phyloP scores from a whole-genome alignment of 1,140 invertebrate genomes.

The Metaphire vulgaris region DNA sequence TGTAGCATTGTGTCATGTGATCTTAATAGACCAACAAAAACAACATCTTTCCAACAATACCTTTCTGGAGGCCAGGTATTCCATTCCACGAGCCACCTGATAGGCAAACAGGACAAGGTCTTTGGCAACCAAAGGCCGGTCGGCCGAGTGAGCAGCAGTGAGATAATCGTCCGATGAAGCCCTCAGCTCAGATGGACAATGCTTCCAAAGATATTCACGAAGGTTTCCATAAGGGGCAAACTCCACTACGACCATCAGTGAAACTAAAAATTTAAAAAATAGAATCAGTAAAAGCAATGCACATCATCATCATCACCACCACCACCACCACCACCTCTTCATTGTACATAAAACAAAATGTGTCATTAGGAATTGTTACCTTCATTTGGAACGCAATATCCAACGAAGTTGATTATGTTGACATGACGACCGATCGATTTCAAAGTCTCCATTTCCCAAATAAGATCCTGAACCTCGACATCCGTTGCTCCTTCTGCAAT shows the following conservation, averaged over 20 bases:
- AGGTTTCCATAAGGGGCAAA: constrained; percentile 87
- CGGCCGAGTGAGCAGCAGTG: not conserved
- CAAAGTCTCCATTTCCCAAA: constrained; percentile 96
- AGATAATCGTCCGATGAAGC: not conserved
- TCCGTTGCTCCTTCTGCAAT: constrained; percentile 82
- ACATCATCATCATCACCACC: not conserved
- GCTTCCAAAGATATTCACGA: constrained; percentile 78
- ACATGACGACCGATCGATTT: constrained; percentile 91
- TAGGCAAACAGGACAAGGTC: constrained; percentile 24
- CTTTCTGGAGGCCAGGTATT: constrained; percentile 33
- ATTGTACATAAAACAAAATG: too few relatives aligned
- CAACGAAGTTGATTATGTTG: constrained; percentile 89
- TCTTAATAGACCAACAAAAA: too few relatives aligned
- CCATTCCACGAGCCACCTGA: constrained; percentile 28
- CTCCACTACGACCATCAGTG: constrained; percentile 86
- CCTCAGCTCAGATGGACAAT: constrained; percentile 57
- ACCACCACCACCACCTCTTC: too few relatives aligned
- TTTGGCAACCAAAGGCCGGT: constrained; percentile 43
- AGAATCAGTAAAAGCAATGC: too few relatives aligned
- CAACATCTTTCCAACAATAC: too few relatives aligned
- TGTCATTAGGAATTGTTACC: too few relatives aligned
- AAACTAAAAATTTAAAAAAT: constrained; percentile 44
- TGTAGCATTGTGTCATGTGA: too few relatives aligned
- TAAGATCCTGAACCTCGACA: constrained; percentile 85
- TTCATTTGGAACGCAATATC: constrained; percentile 83